Conservation (phyloP, 2,888 invertebrate species). For the Habrosyne pyritoides region DNA sequence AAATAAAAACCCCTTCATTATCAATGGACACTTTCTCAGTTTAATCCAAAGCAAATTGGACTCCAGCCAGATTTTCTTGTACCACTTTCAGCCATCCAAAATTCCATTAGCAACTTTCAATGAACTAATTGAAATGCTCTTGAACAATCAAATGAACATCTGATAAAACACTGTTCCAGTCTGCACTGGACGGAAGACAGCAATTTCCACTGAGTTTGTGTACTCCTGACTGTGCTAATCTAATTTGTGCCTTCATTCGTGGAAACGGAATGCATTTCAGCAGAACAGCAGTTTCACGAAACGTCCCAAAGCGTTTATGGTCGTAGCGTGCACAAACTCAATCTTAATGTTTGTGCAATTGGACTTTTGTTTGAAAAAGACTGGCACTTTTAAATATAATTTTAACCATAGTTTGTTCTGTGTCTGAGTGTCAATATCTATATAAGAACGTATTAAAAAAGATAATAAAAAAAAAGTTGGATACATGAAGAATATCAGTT, state of each 20-base stretch:
- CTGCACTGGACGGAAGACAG: background rate
- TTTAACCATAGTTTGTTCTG: background rate
- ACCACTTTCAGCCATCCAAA: background rate
- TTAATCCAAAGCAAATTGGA: too few relatives aligned
- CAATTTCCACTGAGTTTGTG: background rate
- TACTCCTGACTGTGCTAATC: background rate
- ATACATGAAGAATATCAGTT: too few relatives aligned
- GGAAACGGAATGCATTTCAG: background rate
- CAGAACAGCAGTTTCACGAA: background rate
- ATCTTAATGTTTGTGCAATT: background rate
- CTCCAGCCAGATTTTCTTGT: too few relatives aligned
- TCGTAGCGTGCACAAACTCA: background rate
- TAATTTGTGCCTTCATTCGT: background rate
- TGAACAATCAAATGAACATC: background rate
- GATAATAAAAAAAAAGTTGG: too few relatives aligned
- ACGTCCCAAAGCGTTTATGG: background rate
- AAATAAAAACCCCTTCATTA: too few relatives aligned
- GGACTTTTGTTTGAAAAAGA: background rate
- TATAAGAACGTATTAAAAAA: too few relatives aligned
- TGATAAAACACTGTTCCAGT: slow-evolving; percentile 3
- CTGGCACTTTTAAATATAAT: background rate
- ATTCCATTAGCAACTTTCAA: background rate
- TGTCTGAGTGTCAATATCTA: too few relatives aligned
- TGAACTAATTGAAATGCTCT: background rate
- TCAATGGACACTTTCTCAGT: too few relatives aligned